phyloP scores from a whole-genome alignment of 2,888 invertebrate species.

The Harmothoe impar region DNA sequence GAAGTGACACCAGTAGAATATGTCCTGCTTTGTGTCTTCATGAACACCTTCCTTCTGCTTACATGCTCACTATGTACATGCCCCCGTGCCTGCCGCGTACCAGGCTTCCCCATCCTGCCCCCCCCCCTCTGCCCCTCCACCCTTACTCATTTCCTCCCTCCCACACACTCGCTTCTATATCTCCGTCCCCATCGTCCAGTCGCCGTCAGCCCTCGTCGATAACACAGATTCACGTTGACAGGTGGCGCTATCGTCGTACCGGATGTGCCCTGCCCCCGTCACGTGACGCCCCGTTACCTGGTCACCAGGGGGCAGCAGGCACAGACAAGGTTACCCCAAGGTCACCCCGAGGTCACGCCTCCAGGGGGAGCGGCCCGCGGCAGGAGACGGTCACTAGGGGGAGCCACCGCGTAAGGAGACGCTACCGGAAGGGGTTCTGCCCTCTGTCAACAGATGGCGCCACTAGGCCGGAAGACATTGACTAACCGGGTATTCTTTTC shows the following conservation, averaged over 20 bases:
- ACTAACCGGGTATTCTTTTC: background rate
- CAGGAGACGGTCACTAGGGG: background rate
- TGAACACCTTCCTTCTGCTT: too few species aligned
- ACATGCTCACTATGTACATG: too few species aligned
- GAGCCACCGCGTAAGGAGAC: background rate
- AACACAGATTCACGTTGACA: constrained; percentile 25
- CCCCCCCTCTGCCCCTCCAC: too few species aligned
- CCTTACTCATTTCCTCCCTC: too few species aligned
- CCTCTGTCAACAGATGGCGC: constrained; percentile 30
- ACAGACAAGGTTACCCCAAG: constrained; percentile 21
- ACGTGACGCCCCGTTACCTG: constrained; percentile 35
- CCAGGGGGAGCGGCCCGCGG: background rate
- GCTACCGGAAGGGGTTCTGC: background rate
- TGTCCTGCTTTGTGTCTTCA: too few species aligned
- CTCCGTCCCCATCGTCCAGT: background rate
- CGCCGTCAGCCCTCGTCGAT: background rate
- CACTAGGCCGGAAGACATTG: background rate
- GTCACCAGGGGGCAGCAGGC: background rate
- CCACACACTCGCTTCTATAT: background rate
- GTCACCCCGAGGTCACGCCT: background rate
- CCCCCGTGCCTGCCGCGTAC: too few species aligned
- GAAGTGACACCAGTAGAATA: too few species aligned
- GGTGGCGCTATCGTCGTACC: background rate
- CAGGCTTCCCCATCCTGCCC: too few species aligned
- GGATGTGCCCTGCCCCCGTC: constrained; percentile 13